Base-by-base conservation (phyloP, 2,113 vertebrate genomes). In the Desmodus rotundus region DNA sequence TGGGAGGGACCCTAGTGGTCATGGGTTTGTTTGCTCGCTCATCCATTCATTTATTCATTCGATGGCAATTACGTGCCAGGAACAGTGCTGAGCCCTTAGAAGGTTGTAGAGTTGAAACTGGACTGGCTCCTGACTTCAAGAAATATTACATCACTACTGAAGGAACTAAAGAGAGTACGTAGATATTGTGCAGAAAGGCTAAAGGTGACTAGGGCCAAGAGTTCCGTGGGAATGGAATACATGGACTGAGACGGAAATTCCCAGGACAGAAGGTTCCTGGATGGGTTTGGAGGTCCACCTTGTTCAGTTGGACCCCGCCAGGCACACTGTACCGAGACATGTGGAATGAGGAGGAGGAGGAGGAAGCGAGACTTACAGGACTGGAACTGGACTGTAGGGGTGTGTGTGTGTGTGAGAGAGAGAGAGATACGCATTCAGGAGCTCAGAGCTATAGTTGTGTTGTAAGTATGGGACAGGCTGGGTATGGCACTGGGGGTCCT, bases 401-500 rank as follows among this genome's bases (percentile, higher is more conserved):
- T 0, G 31, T 1, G 5, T 43, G 36, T 38, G 33, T 13, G 22
- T 36, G 22, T 74, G 4, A 19, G 45, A 47, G 45, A 47, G 45
- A 47, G 45, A 47, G 45, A 47, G 11, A 47, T 47, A 15, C 2
- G 85, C 38, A 14, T 8, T 50, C 12, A 33, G 1, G 26, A 47
- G 19, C n/a, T 78, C 11, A 0, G 26, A 72, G 43, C 19, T 9
- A 2, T n/a, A 17, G 20, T 0, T 47, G 36, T 36, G 26, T 33
- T 84, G 76, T 92, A 6, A 45, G 67, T 13, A 4, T 5, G 14
- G 12, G 47, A 15, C 41, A 41, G 7, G 5, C 58, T 65, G 36
- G 0, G 3, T 45, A 0, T 0, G 74, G 52, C 43, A n/a, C 14
- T 28, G 16, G 56, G 43, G 12, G 10, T 24, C 24, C 3, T 24